Evolutionary conservation across 2,888 invertebrate genomes (phyloP).

Genomic region (Aporophyla nigra): DNA sequence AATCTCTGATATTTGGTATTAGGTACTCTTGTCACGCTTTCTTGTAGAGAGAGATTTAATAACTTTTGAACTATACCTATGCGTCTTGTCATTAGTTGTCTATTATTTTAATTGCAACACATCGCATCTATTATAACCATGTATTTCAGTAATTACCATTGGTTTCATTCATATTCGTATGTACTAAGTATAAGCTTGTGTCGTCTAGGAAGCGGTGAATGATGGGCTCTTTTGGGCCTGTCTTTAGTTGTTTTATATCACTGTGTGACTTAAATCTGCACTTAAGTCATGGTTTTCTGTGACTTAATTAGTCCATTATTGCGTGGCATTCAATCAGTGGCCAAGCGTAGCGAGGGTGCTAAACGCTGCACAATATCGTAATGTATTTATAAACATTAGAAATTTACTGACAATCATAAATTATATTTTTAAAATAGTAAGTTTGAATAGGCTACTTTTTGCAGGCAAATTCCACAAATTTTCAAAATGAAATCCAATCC

Average conservation of each 20-base stretch:
- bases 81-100: not conserved
- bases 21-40: not conserved
- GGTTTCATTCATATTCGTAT: not conserved
- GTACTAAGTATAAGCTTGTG: not conserved
- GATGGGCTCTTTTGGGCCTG: too few species aligned
- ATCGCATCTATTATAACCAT: not conserved
- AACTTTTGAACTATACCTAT: not conserved
- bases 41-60: not conserved
- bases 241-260: too few species aligned
- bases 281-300: too few species aligned
- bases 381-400: too few species aligned
- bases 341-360: too few species aligned
- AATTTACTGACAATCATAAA: too few species aligned
- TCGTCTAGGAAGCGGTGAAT: not conserved
- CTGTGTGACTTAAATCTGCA: too few species aligned
- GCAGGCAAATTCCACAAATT: not conserved
- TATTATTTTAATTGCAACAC: not conserved
- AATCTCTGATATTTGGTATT: not conserved
- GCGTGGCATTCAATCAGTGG: too few species aligned
- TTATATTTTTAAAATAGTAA: not conserved
- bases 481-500: slow-evolving; percentile 1
- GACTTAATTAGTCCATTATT: too few species aligned
- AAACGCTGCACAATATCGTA: too few species aligned
- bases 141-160: not conserved
- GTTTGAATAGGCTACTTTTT: not conserved